Conservation (phyloP, 2,113 vertebrate species). For the crab-eating macaque (Macaca fascicularis) region T2T-MFA8v1.1 NC_088389.1:95246001-95246500, state of each 20-base stretch:
- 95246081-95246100: neutral
- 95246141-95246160: slow-evolving; percentile 3
- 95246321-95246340: neutral
- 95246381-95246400: neutral
- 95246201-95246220: neutral
- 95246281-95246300: neutral
- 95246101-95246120: neutral
- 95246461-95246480: neutral
- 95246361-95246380: neutral
- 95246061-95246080: neutral
- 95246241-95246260: neutral
- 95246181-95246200: neutral
- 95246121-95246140: neutral
- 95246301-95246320: neutral
- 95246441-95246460: neutral
- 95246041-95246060: neutral
- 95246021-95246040: neutral
- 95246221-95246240: neutral
- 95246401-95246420: neutral
- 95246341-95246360: neutral
- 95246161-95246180: neutral
- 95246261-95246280: neutral
- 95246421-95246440: neutral
- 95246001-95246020: neutral
- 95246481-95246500: neutral